Conservation (phyloP, 2,113 vertebrate genomes). For the Ivindomyrus marchei region DNA sequence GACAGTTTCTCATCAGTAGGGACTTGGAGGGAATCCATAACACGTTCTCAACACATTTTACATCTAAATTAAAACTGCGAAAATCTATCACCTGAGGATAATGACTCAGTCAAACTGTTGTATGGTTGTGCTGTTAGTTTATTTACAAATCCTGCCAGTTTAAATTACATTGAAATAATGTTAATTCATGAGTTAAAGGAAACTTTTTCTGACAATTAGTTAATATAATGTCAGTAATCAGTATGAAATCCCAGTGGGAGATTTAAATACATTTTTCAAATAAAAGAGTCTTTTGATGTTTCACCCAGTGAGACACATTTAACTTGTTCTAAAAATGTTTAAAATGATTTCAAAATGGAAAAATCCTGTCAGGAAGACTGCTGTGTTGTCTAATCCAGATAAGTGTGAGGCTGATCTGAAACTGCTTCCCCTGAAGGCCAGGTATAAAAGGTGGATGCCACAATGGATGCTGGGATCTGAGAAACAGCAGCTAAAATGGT, state of each 20-base stretch:
- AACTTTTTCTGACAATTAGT: not conserved
- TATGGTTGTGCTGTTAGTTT: not conserved
- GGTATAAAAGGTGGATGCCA: not conserved
- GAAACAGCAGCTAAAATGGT: not conserved
- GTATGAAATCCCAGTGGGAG: not conserved
- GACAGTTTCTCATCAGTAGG: not conserved
- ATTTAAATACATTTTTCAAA: not conserved
- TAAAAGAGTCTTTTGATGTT: not conserved
- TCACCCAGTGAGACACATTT: not conserved
- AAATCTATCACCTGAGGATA: not conserved
- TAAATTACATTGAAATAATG: not conserved
- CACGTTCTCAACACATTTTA: not conserved
- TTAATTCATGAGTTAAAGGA: not conserved
- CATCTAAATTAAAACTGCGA: not conserved
- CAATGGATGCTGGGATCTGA: slow-evolving; percentile 6
- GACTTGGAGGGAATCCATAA: not conserved
- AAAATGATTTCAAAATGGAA: not conserved
- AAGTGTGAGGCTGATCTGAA: not conserved
- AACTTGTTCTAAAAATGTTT: not conserved
- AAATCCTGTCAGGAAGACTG: not conserved
- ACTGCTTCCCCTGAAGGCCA: not conserved
- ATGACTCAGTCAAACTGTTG: not conserved
- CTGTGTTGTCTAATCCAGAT: not conserved
- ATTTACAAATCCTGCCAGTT: not conserved
- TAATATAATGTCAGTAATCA: not conserved